Percentiles rank a stretch among this genome's conserved stretches.
Conservation (phyloP, 2,113 vertebrate genomes). For the Gambusia affinis region DNA sequence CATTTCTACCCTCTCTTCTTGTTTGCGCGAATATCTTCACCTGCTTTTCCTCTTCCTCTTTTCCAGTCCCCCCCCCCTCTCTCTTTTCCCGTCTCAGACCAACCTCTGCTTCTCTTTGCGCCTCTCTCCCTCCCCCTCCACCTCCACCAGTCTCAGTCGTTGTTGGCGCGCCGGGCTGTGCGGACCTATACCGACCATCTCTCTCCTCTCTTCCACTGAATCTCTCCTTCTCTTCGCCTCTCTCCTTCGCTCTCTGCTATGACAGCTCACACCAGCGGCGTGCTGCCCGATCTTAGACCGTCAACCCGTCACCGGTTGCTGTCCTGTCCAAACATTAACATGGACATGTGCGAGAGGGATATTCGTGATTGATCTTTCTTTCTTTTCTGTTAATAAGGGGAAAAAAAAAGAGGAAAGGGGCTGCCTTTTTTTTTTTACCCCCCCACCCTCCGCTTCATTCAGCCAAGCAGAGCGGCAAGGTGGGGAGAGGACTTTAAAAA, state of each 20-base stretch:
- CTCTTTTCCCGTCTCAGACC: slow-evolving; percentile 11
- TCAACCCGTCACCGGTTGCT: slow-evolving; percentile 56
- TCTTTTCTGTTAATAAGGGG: slow-evolving; percentile 21
- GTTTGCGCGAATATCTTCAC: background rate
- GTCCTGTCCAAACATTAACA: slow-evolving; percentile 60
- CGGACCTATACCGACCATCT: slow-evolving; percentile 68
- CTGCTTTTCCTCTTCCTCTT: background rate
- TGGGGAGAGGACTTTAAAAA: slow-evolving; percentile 64
- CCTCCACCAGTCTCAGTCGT: slow-evolving; percentile 58
- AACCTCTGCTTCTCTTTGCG: slow-evolving; percentile 20
- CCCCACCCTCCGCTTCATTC: slow-evolving; percentile 73
- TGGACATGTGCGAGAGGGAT: slow-evolving; percentile 68
- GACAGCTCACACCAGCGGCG: slow-evolving; percentile 74
- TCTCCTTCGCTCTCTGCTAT: slow-evolving; percentile 72
- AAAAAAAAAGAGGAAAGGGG: slow-evolving; percentile 63
- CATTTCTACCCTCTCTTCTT: background rate
- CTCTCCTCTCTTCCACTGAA: slow-evolving; percentile 59
- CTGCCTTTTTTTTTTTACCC: slow-evolving; percentile 56
- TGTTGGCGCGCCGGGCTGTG: slow-evolving; percentile 70
- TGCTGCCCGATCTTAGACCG: slow-evolving; percentile 65
- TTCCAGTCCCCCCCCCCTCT: background rate
- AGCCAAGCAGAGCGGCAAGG: slow-evolving; percentile 70
- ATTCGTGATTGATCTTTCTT: slow-evolving; percentile 71
- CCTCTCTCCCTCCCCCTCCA: slow-evolving; percentile 7
- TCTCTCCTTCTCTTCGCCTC: slow-evolving; percentile 62